Percentiles rank a stretch among this genome's conserved stretches.
Conservation (phyloP, 2,888 invertebrate genomes). For the Calameuta filiformis region DNA sequence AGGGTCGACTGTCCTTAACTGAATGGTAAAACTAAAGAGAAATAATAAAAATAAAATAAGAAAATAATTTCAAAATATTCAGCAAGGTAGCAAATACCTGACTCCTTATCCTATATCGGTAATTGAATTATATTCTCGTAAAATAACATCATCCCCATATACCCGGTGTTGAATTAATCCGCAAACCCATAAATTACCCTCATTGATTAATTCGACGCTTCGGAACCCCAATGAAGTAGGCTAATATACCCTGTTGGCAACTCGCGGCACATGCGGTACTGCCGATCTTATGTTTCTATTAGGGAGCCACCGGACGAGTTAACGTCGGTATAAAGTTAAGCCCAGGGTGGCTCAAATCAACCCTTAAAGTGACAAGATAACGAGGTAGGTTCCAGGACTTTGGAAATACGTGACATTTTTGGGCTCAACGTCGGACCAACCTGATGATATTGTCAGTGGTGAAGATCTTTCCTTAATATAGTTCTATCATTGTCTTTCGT, state of each 20-base stretch:
- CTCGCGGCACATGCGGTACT: background rate
- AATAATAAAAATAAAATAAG: background rate
- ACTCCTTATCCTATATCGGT: background rate
- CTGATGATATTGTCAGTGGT: background rate
- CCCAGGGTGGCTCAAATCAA: background rate
- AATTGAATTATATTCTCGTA: background rate
- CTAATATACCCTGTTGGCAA: background rate
- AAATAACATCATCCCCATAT: background rate
- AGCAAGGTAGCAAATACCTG: background rate
- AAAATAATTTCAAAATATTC: background rate
- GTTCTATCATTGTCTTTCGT: background rate
- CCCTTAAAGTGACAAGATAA: background rate
- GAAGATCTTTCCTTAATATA: background rate
- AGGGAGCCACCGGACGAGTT: background rate
- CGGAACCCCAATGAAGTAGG: background rate
- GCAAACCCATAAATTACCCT: background rate
- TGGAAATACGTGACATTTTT: background rate
- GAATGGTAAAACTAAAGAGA: background rate
- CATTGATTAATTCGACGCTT: background rate
- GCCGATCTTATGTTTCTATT: background rate
- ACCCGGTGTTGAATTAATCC: background rate
- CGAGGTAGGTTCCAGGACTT: background rate
- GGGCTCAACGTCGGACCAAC: background rate
- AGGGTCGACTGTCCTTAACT: background rate
- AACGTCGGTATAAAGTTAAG: background rate